These are phyloP conservation scores for Agonopterix subpropinquella DNA, from an alignment of 2,888 invertebrate genomes.

Conservation along the genomic window DNA sequence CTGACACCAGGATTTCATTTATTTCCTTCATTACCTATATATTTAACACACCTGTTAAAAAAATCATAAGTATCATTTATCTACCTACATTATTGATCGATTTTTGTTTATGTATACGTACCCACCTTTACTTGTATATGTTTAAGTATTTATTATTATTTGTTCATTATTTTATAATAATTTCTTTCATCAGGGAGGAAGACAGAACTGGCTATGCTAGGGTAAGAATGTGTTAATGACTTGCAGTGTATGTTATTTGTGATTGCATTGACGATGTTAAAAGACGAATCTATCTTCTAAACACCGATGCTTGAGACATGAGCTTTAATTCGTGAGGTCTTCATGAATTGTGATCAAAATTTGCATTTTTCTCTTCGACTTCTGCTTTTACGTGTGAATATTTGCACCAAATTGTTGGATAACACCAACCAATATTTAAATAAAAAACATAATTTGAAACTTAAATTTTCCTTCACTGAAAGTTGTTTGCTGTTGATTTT, in stretches of 20 bases:
- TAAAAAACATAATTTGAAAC: slow-evolving; percentile 14
- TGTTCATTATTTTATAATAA: slow-evolving; percentile 38
- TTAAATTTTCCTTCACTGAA: slow-evolving; percentile 10
- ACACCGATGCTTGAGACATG: slow-evolving; percentile 21
- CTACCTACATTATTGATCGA: background rate
- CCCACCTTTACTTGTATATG: background rate
- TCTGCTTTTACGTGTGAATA: slow-evolving; percentile 45
- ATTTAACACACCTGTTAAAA: background rate
- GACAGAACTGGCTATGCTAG: slow-evolving; percentile 74
- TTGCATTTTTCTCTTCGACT: slow-evolving; percentile 43
- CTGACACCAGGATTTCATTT: background rate
- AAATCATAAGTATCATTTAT: background rate
- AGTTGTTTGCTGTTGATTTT: slow-evolving; percentile 38
- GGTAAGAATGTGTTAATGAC: slow-evolving; percentile 71
- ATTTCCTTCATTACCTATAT: slow-evolving; percentile 2
- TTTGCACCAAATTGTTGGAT: slow-evolving; percentile 29
- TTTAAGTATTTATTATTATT: slow-evolving; percentile 15
- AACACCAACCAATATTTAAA: slow-evolving; percentile 13
- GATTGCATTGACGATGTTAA: slow-evolving; percentile 41
- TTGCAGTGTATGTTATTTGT: slow-evolving; percentile 59
- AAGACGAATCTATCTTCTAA: slow-evolving; percentile 19
- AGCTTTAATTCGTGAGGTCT: slow-evolving; percentile 32
- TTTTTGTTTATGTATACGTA: background rate
- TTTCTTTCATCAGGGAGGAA: slow-evolving; percentile 77
- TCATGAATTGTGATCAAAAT: slow-evolving; percentile 22